A percentile compares a stretch with the other conserved stretches of the same genome.
Evolutionary conservation across 2,888 invertebrate genomes (phyloP).

Genomic region (Pristionchus exspectatus): DNA sequence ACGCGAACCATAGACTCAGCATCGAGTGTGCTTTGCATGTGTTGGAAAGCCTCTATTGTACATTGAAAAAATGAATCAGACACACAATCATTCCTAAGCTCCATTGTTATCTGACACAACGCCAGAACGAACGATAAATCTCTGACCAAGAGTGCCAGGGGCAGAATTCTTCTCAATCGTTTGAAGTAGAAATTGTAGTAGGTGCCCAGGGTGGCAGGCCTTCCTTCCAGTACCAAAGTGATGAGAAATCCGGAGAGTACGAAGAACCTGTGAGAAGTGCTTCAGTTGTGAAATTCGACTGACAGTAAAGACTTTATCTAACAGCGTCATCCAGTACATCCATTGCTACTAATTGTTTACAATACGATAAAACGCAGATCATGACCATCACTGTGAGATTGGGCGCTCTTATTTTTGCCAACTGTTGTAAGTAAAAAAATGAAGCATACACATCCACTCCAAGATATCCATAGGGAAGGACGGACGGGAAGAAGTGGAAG

Average conservation of each 20-base stretch:
- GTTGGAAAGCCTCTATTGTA: no score
- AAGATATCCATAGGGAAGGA: slow-evolving; percentile 61
- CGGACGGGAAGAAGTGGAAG: slow-evolving; percentile 60
- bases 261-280: slow-evolving; percentile 62
- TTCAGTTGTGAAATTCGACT: no score
- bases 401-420: no score
- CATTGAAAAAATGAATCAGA: background rate
- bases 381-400: no score
- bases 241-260: slow-evolving; percentile 67
- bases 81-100: background rate
- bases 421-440: no score
- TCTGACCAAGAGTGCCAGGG: background rate
- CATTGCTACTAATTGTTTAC: no score
- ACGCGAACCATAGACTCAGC: no score
- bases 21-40: no score
- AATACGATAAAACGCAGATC: no score
- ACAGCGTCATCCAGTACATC: no score
- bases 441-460: slow-evolving; percentile 65
- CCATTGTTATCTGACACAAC: background rate
- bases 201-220: slow-evolving; percentile 54
- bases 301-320: no score
- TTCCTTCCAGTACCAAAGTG: slow-evolving; percentile 65
- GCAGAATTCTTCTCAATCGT: slow-evolving; percentile 20
- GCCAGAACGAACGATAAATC: no score
- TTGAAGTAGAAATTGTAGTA: slow-evolving; percentile 14